Base-by-base conservation (phyloP, 2,797 vertebrate species). In the Eupleurogrammus muticus region DNA sequence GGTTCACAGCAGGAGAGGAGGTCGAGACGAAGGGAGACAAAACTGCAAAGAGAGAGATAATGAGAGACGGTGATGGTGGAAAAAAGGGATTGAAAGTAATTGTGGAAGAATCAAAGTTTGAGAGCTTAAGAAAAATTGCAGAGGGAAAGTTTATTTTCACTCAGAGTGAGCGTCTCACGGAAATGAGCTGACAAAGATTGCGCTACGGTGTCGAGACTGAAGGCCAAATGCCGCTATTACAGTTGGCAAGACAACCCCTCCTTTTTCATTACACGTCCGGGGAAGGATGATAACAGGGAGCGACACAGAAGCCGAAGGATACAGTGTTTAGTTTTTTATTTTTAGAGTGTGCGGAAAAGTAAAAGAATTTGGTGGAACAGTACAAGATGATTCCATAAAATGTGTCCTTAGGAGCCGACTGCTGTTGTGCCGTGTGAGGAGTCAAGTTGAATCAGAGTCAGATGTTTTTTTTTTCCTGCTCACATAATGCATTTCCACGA, bases 321-420 rank as follows among this genome's bases (percentile, higher is more conserved):
- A 66, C 64, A 62, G 55, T 52, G 10, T 79, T 87, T 75, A 2
- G 66, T 3, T 28, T 28, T 28, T n/a, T n/a, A 70, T 72, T 79
- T 86, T 79, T 66, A 46, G 65, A 69, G 47, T 32, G 8, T 54
- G 48, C 40, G 56, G 70, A 74, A 53, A 5, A 67, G 64, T 48
- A 51, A 60, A 71, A 66, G 44, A 66, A 71, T 76, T 70, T 66
- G 61, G 48, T 52, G 44, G 44, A 81, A 77, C n/a, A 23, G 52
- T 66, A 87, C 77, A 77, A 84, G 83, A 84, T 79, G 66, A 79
- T 76, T 83, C 78, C 73, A 83, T 82, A 83, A 90, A 87, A 71
- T 35, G 28, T 50, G 46, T 64, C 55, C 67, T 56, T 70, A 48
- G 66, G 73, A 79, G 75, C 20, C 57, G 67, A 50, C 66, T 16